These are phyloP conservation scores for Cherax quadricarinatus DNA, from an alignment of 1,140 invertebrate genomes.

Conservation along the genomic window DNA sequence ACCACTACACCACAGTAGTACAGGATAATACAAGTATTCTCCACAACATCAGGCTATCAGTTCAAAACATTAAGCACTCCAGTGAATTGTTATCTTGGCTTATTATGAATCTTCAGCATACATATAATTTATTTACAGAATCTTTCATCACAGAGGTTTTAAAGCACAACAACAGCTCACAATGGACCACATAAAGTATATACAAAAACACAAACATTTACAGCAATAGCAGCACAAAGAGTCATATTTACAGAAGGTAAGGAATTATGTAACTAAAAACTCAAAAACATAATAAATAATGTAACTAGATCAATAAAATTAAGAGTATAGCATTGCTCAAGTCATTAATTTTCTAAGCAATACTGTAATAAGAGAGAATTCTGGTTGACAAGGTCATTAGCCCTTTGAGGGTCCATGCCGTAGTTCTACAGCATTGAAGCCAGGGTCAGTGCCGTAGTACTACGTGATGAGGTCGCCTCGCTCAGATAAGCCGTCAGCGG, in stretches of 20 bases:
- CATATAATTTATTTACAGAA: neutral
- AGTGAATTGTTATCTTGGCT: no score
- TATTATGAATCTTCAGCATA: no score
- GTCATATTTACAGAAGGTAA: neutral
- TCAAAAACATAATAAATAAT: neutral
- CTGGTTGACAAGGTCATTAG: no score
- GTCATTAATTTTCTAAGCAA: neutral
- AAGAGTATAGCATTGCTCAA: neutral
- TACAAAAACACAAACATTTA: neutral
- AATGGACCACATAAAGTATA: neutral
- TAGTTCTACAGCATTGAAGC: no score
- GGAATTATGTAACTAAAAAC: neutral
- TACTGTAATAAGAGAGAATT: neutral
- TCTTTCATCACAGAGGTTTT: neutral
- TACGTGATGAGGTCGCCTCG: no score
- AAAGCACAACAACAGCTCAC: neutral
- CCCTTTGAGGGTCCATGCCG: no score
- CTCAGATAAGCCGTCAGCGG: no score
- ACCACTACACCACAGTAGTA: no score
- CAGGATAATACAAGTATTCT: no score
- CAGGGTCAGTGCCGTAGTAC: no score
- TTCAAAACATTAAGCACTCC: no score
- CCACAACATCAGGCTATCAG: no score
- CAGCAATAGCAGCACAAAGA: conserved; percentile 16
- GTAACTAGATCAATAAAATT: neutral